Evolutionary conservation across 1,140 invertebrate species (phyloP), one percentile per base, ranked within the genome.

Genomic region (Chrysopa pallens): DNA sequence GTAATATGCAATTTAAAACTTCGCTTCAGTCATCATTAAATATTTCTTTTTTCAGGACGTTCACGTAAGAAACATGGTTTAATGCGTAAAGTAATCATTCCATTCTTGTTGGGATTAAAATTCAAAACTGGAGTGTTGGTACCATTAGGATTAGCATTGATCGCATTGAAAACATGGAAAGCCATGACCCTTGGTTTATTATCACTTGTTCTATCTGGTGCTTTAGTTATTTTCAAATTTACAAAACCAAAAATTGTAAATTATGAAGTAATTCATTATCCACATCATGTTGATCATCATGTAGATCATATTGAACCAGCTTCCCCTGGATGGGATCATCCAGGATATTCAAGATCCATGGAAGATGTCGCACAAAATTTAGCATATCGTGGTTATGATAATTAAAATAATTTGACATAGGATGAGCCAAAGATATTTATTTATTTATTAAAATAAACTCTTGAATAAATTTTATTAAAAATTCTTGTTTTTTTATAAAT

Each of bases 161-260:
- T 87, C 53, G 84, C 84, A 0, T 60, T 87, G 13, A 86, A 86
- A 57, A 86, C 84, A 15, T 87, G 84, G 84, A 88, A 88, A 57
- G 83, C 84, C 15, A 63, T 86, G 43, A 86, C 83, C 9, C 66
- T 88, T 46, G 83, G 81, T 51, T 71, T 88, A n/a, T 70, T 88
- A 11, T 86, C 83, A 1, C 59, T 88, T 46, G 84, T 84, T 11
- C 61, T 83, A 9, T 82, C 79, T 51, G 82, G 79, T 42, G 83
- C 83, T 29, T 71, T 86, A 69, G 66, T 86, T 33, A 81, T 86
- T 53, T 86, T 86, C 64, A 84, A 84, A 61, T 72, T 86, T 52
- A 79, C 81, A 43, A 85, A 85, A 52, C 82, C 82, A 43, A 85
- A 85, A 57, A 60, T 69, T 48, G 74, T 78, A 41, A 80, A 79